Conservation (phyloP, 2,888 invertebrate genomes). For the Lasioglossum zephyrum region DNA sequence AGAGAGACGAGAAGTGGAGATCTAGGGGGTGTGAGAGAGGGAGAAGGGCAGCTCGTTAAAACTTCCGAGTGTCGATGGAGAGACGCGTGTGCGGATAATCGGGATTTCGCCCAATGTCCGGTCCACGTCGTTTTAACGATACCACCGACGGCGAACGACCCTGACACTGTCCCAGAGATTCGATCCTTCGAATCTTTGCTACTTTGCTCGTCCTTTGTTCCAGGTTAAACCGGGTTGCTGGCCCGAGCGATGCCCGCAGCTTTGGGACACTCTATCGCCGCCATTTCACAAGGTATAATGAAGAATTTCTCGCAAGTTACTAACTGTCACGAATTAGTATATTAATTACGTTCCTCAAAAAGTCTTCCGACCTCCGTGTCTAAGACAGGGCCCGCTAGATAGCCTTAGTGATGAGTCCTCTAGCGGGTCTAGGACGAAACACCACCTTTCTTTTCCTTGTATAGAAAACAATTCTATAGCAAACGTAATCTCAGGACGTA, state of each 20-base stretch:
- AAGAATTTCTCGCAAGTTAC: too few relatives aligned
- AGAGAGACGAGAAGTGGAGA: background rate
- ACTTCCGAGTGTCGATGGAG: slow-evolving; percentile 42
- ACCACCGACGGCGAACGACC: background rate
- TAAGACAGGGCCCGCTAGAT: too few relatives aligned
- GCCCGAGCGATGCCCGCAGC: background rate
- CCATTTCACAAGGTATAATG: background rate
- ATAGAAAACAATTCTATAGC: too few relatives aligned
- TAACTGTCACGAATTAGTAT: too few relatives aligned
- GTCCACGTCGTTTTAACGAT: background rate
- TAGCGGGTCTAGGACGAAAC: too few relatives aligned
- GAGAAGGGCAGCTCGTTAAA: slow-evolving; percentile 43
- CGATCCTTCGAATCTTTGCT: background rate
- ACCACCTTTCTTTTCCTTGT: too few relatives aligned
- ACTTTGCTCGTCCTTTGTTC: background rate
- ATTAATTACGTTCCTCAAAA: too few relatives aligned
- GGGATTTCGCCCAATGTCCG: slow-evolving; percentile 23
- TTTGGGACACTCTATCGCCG: background rate
- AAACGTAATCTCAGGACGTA: too few relatives aligned
- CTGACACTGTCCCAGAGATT: background rate
- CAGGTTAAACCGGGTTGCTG: background rate
- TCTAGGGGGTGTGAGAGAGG: background rate
- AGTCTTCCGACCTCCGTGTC: too few relatives aligned
- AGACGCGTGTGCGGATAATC: slow-evolving; percentile 32
- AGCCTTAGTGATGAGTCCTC: too few relatives aligned